Conservation (phyloP, 2,797 vertebrate species). For the Crax fasciolata region DNA sequence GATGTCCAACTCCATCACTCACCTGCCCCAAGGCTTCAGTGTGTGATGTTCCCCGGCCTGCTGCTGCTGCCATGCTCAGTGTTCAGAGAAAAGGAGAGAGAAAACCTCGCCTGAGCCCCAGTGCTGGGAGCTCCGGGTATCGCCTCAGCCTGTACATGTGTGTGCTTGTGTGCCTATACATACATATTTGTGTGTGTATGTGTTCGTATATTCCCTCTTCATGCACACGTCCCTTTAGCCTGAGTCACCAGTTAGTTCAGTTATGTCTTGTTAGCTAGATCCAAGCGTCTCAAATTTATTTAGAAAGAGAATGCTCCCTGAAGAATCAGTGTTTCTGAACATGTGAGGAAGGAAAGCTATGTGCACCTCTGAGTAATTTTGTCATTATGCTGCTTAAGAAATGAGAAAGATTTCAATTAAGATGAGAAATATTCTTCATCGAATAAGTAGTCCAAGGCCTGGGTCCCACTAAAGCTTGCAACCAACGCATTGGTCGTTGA, state of each 20-base stretch:
- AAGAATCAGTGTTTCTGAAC: not conserved
- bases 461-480: not conserved
- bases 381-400: not conserved
- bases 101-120: not conserved
- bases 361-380: not conserved
- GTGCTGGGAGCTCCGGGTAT: not conserved
- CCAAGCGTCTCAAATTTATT: not conserved
- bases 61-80: not conserved
- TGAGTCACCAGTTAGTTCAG: not conserved
- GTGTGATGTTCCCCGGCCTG: not conserved
- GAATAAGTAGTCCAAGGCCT: not conserved
- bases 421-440: not conserved
- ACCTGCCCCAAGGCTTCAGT: not conserved
- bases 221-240: not conserved
- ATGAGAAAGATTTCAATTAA: not conserved
- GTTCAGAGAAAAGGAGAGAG: not conserved
- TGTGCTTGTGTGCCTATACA: not conserved
- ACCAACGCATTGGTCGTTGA: not conserved
- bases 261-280: not conserved
- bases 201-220: not conserved
- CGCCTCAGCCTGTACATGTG: not conserved
- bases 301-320: not conserved
- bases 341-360: not conserved
- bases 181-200: not conserved
- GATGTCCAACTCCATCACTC: not conserved